Evolutionary conservation across 2,888 invertebrate species (phyloP), one percentile per base, ranked within the genome.

Genomic region (Osmoderma eremita): DNA sequence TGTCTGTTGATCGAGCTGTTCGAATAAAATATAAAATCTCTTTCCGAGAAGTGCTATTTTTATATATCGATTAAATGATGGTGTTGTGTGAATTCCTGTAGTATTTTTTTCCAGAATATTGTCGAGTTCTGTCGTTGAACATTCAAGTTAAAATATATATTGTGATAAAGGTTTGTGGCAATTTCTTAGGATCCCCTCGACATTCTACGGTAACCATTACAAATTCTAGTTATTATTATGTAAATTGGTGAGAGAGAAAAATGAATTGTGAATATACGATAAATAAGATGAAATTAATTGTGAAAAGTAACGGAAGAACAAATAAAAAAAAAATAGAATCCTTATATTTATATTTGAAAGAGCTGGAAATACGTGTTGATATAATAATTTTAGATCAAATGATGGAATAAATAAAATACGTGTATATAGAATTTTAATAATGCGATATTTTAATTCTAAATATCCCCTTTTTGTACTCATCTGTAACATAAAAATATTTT

Each of bases 321-420:
- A 66, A 67, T 74, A 74, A 72, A 72, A 30, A 71, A 73, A 51
- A 75, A 68, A 76, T 73, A 75, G 73, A 73, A 63, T 72, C 73
- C 77, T 75, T 75, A 76, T 75, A 76, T 78, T 77, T 80, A 79
- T 81, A 81, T 79, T 80, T 80, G 78, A 78, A 30, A 30, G 30
- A 78, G 79, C 78, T 79, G 76, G 76, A 75, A 74, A 75, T 76
- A 75, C 79, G 79, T 79, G 76, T 78, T 78, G 74, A 77, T 61
- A 58, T 22, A 42, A 24, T 61, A 45, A 18, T 48, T 48, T 53
- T 53, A 38, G 38, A 39, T 18, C 38, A 50, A 50, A 22, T 20
- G 48, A 48, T 12, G 12, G 18, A 48, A 48, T 22, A n/a, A 50
- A 61, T 22, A n/a, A 8, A 61, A 48, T 61, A 61, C 45, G 8